Conservation (phyloP, 2,113 vertebrate genomes). For the Prunella himalayana region DNA sequence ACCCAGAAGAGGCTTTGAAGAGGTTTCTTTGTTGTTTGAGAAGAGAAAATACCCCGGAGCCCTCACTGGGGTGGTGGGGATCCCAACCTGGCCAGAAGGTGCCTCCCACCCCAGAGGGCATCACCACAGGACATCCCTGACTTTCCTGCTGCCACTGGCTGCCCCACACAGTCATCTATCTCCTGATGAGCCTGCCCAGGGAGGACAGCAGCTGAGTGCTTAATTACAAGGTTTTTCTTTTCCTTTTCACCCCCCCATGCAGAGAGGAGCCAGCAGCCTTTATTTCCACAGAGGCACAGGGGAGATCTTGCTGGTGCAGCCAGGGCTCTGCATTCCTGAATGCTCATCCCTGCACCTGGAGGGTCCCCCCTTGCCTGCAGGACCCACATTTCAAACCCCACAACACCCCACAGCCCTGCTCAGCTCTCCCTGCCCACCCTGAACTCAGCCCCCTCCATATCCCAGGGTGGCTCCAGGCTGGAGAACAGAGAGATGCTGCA, state of each 20-base stretch:
- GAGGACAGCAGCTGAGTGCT: not conserved
- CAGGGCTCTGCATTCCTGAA: not conserved
- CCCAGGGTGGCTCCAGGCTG: not conserved
- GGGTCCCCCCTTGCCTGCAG: not conserved
- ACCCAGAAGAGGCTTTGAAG: accelerated
- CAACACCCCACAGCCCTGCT: not conserved
- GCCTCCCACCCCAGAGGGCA: not conserved
- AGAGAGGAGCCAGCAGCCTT: not conserved
- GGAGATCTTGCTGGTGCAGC: not conserved
- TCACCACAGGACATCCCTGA: not conserved
- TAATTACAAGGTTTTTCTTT: not conserved
- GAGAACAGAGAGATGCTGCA: not conserved
- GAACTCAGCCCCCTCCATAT: not conserved
- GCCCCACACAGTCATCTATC: not conserved
- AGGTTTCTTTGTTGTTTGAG: not conserved
- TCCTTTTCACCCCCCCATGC: accelerated
- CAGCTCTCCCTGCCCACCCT: not conserved
- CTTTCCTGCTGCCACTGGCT: not conserved
- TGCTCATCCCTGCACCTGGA: not conserved
- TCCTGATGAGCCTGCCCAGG: not conserved
- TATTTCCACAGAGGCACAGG: not conserved
- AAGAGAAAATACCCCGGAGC: not conserved
- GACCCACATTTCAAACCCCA: not conserved
- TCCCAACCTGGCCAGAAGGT: accelerated
- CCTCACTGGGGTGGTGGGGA: accelerated